Base-by-base conservation (phyloP, 1,140 invertebrate genomes). In the Cotesia glomerata region DNA sequence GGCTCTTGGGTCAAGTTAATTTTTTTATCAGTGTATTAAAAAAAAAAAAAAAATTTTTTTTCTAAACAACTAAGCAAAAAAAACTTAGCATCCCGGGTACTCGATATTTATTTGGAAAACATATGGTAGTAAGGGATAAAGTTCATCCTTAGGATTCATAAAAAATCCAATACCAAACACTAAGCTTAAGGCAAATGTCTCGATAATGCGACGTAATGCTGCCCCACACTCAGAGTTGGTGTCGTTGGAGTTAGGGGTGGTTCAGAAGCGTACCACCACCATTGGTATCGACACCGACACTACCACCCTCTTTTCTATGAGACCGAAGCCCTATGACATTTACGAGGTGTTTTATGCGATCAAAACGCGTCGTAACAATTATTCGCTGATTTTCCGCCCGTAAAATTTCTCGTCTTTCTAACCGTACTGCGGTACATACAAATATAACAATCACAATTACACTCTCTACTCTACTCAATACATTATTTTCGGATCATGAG, bases 271-370 rank as follows among this genome's bases (percentile, higher is more conserved):
- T 45, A 11, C 39, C 39, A 45, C 39, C 39, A 45, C 39, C 8
- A 26, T 26, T 54, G 13, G 65, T 36, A 49, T 49, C 13, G 73
- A 72, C 74, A 73, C 72, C 77, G 78, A 39, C 79, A 26, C 39
- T 45, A 45, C 39, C 52, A 54, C 81, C 79, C 78, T 74, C 77
- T 76, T 58, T 75, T 74, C 71, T 78, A 61, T 34, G 32, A 11
- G 35, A 9, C 34, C 51, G 39, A 65, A 52, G 74, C 82, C 80
- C 80, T 83, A 79, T 79, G 83, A 86, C 84, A 75, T 87, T 87
- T 87, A 87, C 85, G 85, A 87, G 81, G 85, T 86, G 85, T 87
- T 87, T 87, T 87, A 87, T 85, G 83, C 84, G 84, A 87, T 87
- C 85, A 86, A 67, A 67, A 59, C 35, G 63, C 63, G 51, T 52